Evolutionary conservation across 2,113 vertebrate genomes (phyloP).

Genomic region (Sus scrofa): T2T-Sscrofa CM000824.6:214346001-214346500

Average conservation of each 20-base stretch:
- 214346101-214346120: neutral
- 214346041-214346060: neutral
- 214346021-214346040: neutral
- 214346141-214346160: neutral
- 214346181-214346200: neutral
- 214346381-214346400: neutral
- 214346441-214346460: neutral
- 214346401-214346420: neutral
- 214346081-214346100: conserved; percentile 32
- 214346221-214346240: neutral
- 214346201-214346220: neutral
- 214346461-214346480: neutral
- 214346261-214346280: neutral
- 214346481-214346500: neutral
- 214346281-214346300: neutral
- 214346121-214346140: neutral
- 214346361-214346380: neutral
- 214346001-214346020: neutral
- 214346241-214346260: neutral
- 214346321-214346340: neutral
- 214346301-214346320: neutral
- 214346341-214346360: neutral
- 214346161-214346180: neutral
- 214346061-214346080: neutral
- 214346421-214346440: neutral